Conservation (phyloP, 2,113 vertebrate species). For the Excalfactoria chinensis region DNA sequence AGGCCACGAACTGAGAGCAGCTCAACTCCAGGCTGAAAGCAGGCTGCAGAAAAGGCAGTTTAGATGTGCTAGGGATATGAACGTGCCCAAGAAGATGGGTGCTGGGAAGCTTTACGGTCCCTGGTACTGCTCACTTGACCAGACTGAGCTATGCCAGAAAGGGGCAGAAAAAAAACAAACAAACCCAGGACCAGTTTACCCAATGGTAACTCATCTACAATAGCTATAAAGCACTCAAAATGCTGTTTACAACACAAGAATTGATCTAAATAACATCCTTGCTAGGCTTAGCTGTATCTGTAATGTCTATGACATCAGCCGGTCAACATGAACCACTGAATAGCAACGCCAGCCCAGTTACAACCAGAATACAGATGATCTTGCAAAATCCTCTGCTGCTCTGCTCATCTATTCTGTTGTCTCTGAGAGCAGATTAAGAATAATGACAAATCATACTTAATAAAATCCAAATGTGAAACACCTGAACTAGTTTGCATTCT, state of each 20-base stretch:
- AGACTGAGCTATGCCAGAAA: neutral
- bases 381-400: neutral
- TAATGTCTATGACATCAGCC: neutral
- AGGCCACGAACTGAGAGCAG: neutral
- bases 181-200: neutral
- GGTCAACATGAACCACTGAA: neutral
- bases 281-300: neutral
- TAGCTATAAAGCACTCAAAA: neutral
- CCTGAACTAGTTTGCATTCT: neutral
- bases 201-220: neutral
- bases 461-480: neutral
- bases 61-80: neutral
- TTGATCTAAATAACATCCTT: neutral
- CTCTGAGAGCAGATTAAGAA: neutral
- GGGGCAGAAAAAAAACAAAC: neutral
- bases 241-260: neutral
- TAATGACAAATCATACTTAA: neutral
- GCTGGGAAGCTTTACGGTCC: neutral
- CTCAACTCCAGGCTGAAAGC: neutral
- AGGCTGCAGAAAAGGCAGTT: neutral
- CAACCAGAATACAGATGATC: neutral
- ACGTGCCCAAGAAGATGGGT: accelerated
- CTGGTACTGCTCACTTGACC: neutral
- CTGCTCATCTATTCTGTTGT: neutral
- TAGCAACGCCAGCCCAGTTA: neutral